These are phyloP conservation scores for Mythimna albipuncta DNA, from an alignment of 2,888 invertebrate genomes.

Conservation along the genomic window DNA sequence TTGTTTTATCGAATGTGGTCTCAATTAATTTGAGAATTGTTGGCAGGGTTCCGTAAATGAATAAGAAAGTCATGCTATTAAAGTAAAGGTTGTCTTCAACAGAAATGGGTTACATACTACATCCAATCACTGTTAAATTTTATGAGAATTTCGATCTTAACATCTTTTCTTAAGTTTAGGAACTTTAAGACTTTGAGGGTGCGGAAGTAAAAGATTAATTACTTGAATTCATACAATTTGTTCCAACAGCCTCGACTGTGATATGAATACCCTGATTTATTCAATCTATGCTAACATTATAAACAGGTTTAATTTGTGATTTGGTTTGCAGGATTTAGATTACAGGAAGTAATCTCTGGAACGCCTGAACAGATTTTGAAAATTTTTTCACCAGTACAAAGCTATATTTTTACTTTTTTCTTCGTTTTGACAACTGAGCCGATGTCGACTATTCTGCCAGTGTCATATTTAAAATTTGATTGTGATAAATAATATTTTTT, in stretches of 20 bases:
- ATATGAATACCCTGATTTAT: too few species aligned
- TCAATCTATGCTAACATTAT: too few species aligned
- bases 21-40: slow-evolving; percentile 30
- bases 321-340: too few species aligned
- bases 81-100: neutral
- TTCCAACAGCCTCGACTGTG: neutral
- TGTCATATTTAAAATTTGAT: too few species aligned
- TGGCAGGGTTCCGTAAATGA: slow-evolving; percentile 6
- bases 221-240: neutral
- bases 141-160: neutral
- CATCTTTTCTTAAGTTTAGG: neutral
- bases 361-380: too few species aligned
- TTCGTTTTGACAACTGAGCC: too few species aligned
- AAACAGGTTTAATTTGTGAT: too few species aligned
- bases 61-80: neutral
- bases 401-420: too few species aligned
- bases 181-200: neutral
- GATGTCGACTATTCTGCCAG: too few species aligned
- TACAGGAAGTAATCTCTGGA: too few species aligned
- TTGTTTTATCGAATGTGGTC: slow-evolving; percentile 39
- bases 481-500: too few species aligned
- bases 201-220: neutral
- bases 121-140: neutral
- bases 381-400: too few species aligned
- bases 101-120: neutral